Evolutionary conservation across 2,797 vertebrate species (phyloP).

Genomic region (Percopsis omiscomaycus): DNA sequence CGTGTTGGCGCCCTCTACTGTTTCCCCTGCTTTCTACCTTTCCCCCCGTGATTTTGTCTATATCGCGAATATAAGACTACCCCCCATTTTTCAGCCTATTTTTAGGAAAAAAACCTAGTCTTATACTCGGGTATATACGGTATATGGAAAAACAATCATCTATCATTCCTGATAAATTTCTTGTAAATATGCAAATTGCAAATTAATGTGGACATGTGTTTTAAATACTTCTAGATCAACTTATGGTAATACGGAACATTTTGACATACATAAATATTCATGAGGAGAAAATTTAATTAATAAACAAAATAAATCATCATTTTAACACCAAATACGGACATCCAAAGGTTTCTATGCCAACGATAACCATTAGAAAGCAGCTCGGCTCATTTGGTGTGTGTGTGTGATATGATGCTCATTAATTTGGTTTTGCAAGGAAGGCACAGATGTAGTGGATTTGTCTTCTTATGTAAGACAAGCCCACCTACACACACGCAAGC

Average conservation of each 20-base stretch:
- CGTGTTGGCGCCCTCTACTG: no score
- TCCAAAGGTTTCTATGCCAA: slow-evolving; percentile 69
- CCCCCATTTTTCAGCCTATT: no score
- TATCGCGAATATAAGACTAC: no score
- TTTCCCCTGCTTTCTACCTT: no score
- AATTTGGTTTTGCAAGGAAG: slow-evolving; percentile 39
- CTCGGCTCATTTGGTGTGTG: slow-evolving; percentile 29
- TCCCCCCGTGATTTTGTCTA: no score
- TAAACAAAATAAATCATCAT: slow-evolving; percentile 42
- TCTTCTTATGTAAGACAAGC: slow-evolving; percentile 13
- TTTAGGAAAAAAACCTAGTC: no score
- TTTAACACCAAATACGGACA: slow-evolving; percentile 42
- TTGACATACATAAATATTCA: slow-evolving; percentile 30
- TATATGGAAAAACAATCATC: no score
- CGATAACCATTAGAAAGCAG: slow-evolving; percentile 47
- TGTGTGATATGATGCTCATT: slow-evolving; percentile 28
- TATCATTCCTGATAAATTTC: no score
- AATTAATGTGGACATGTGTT: no score
- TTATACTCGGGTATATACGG: no score
- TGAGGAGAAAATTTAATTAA: slow-evolving; percentile 21
- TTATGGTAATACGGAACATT: not conserved
- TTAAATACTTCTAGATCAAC: no score
- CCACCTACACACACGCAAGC: slow-evolving; percentile 17
- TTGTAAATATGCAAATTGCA: no score
- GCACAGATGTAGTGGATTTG: slow-evolving; percentile 62